Conservation (phyloP, 1,140 invertebrate species). For the Potamilus streckersoni region DNA sequence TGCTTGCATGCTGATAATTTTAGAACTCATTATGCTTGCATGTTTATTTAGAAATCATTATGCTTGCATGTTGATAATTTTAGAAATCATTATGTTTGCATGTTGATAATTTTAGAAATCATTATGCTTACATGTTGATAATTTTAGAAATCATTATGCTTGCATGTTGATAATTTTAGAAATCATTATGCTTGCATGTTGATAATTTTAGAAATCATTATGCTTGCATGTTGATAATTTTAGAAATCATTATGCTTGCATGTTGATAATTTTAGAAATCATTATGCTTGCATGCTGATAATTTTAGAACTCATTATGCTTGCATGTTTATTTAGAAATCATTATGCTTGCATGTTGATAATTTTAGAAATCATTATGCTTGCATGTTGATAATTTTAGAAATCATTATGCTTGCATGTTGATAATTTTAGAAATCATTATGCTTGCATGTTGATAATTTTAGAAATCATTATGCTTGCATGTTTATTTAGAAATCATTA, state of each 20-base stretch:
- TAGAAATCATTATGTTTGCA: neutral
- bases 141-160: too few relatives aligned
- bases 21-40: neutral
- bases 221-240: neutral
- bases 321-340: neutral
- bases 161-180: neutral
- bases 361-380: too few relatives aligned
- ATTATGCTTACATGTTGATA: too few relatives aligned
- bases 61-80: neutral
- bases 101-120: too few relatives aligned
- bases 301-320: too few relatives aligned
- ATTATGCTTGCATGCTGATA: neutral
- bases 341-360: neutral
- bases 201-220: too few relatives aligned
- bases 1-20: neutral
- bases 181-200: neutral
- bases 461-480: neutral
- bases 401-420: neutral
- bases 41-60: too few relatives aligned
- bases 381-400: neutral
- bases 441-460: neutral
- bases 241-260: neutral
- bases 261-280: too few relatives aligned
- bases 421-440: too few relatives aligned
- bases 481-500: too few relatives aligned